phyloP scores from a whole-genome alignment of 2,797 vertebrate genomes.

The Thamnophis elegans region DNA sequence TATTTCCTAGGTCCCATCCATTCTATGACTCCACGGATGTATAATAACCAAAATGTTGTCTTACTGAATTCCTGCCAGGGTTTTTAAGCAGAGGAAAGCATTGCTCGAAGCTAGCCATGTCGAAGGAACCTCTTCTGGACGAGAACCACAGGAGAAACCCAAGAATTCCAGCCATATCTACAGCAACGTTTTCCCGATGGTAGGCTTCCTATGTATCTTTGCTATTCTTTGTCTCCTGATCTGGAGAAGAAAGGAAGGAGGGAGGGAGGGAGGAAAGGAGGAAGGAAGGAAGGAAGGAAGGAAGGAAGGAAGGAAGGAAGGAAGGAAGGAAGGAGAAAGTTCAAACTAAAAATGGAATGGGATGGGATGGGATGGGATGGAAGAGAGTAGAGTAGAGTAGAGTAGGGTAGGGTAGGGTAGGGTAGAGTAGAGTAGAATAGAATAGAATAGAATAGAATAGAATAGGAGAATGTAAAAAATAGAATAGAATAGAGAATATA shows the following conservation, averaged over 20 bases:
- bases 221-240: not conserved
- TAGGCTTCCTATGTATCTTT: not conserved
- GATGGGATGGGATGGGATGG: no score
- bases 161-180: not conserved
- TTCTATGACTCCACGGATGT: not conserved
- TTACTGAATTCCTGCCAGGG: not conserved
- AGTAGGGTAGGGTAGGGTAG: no score
- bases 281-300: no score
- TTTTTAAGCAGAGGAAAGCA: not conserved
- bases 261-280: no score
- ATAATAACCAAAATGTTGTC: not conserved
- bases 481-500: no score
- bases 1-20: not conserved
- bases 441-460: no score
- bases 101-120: accelerated
- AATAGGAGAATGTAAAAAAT: no score
- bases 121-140: not conserved
- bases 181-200: not conserved
- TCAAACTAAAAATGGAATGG: no score
- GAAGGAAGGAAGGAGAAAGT: no score
- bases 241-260: not conserved
- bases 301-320: no score
- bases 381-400: no score
- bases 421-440: no score
- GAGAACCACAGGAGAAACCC: not conserved